Percentiles rank a stretch among this genome's conserved stretches.
Conservation (phyloP, 1,140 invertebrate genomes). For the Melipona quadrifasciata region DNA sequence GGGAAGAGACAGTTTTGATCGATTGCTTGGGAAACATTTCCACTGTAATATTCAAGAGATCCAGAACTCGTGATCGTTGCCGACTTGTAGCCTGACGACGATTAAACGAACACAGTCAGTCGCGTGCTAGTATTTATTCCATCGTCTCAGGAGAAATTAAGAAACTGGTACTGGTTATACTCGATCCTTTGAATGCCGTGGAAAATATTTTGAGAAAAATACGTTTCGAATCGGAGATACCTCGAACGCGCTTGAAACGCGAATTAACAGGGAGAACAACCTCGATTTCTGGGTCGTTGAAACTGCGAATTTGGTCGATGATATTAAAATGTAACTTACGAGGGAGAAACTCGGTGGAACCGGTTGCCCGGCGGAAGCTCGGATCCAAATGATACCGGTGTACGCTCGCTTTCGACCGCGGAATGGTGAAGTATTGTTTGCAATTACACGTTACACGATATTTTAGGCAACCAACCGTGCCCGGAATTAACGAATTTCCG, state of each 20-base stretch:
- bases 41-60: not conserved
- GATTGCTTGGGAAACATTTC: not conserved
- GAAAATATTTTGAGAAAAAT: not conserved
- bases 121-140: not conserved
- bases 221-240: no score
- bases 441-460: not conserved
- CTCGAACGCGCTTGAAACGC: not conserved
- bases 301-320: not conserved
- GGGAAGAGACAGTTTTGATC: not conserved
- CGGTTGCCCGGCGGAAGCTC: not conserved
- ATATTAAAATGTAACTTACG: slow-evolving; percentile 7
- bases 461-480: not conserved
- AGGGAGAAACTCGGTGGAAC: not conserved
- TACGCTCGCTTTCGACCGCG: not conserved
- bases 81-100: not conserved
- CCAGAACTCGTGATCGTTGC: not conserved
- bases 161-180: not conserved
- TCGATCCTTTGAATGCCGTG: not conserved
- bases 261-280: not conserved
- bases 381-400: not conserved
- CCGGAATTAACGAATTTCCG: not conserved
- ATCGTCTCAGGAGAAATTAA: not conserved
- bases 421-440: not conserved
- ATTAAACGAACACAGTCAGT: not conserved
- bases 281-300: slow-evolving; percentile 1